Base-by-base conservation (phyloP, 2,888 invertebrate species). In the Nemoura dubitans region DNA sequence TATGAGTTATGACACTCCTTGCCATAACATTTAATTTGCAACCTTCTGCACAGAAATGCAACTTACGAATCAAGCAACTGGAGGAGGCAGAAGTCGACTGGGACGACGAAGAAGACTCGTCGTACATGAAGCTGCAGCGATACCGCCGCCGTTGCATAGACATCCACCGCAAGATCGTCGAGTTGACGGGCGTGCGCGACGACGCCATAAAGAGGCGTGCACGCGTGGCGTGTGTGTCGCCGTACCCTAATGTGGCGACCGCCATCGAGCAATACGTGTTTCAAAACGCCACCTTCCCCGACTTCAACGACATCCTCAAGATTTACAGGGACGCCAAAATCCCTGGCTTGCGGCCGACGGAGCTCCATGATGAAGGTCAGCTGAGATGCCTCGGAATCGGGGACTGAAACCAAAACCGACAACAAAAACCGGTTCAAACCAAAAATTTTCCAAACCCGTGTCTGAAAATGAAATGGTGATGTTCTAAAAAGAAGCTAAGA, bases 11-110 rank as follows among this genome's bases (percentile, higher is more conserved):
- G n/a, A n/a, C n/a, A n/a, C n/a, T n/a, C n/a, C n/a, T n/a, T n/a
- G n/a, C n/a, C n/a, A n/a, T n/a, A n/a, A 36, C 3, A 36, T 36
- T 6, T 6, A 36, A 36, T 36, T 36, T 36, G 3, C 5, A 3
- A 36, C 10, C 16, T 81, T 28, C 28, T 80, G 6, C 29, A 85
- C 92, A 94, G 90, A 93, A 94, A 88, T 92, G 96, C 27, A 93
- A 94, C 85, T 93, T 93, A 89, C 94, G 94, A 88, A 96, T 97
- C 85, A 93, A 94, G 89, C 92, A 94, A 88, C 90, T 96, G 5
- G 96, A 96, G 89, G 93, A 93, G 85, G 92, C 93, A 84, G 96
- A 97, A 89, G 94, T 97, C 0, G 94, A 96, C 88, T 95, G 95
- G 90, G 94, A 95, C 89, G 95, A 95, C 89, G 96, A 96, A 36